A percentile compares a stretch with the other conserved stretches of the same genome.
Conservation (phyloP, 2,888 invertebrate genomes). For the Drosophila lutescens region DNA sequence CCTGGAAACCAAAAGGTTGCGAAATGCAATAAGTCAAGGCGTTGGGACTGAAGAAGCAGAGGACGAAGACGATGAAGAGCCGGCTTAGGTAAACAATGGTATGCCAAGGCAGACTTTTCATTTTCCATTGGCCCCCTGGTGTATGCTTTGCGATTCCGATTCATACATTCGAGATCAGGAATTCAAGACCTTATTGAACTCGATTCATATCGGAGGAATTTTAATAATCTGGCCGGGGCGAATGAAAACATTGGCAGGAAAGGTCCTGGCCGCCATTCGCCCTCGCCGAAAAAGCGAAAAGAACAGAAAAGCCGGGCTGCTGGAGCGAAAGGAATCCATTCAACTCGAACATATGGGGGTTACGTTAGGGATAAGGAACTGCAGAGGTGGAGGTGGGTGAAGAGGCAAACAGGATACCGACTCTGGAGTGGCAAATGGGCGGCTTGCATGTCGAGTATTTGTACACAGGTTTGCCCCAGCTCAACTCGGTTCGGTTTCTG, state of each 20-base stretch:
- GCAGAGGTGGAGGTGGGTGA: background rate
- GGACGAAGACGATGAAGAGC: background rate
- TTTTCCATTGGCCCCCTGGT: conserved; percentile 4
- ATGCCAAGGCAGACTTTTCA: conserved; percentile 3
- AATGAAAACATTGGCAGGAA: conserved; percentile 2
- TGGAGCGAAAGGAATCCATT: conserved; percentile 47
- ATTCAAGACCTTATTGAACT: conserved; percentile 25
- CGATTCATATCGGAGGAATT: conserved; percentile 31
- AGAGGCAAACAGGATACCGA: conserved; percentile 50
- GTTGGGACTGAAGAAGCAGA: background rate
- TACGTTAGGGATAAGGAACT: background rate
- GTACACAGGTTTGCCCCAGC: conserved; percentile 48
- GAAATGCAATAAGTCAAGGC: conserved; percentile 23
- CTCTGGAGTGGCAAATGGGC: conserved; percentile 25
- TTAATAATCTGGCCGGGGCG: conserved; percentile 34
- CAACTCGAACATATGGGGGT: conserved; percentile 65
- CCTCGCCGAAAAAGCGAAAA: conserved; percentile 18
- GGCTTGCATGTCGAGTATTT: conserved; percentile 51
- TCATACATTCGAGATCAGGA: conserved; percentile 6
- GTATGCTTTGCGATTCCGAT: conserved; percentile 25
- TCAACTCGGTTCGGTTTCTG: conserved; percentile 32
- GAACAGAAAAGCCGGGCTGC: conserved; percentile 15
- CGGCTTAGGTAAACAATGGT: conserved; percentile 23
- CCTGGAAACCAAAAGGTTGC: conserved; percentile 3
- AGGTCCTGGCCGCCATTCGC: conserved; percentile 21